These are phyloP conservation scores for Marmota flaviventris DNA, from an alignment of 2,113 vertebrate genomes.

Conservation along the genomic window DNA sequence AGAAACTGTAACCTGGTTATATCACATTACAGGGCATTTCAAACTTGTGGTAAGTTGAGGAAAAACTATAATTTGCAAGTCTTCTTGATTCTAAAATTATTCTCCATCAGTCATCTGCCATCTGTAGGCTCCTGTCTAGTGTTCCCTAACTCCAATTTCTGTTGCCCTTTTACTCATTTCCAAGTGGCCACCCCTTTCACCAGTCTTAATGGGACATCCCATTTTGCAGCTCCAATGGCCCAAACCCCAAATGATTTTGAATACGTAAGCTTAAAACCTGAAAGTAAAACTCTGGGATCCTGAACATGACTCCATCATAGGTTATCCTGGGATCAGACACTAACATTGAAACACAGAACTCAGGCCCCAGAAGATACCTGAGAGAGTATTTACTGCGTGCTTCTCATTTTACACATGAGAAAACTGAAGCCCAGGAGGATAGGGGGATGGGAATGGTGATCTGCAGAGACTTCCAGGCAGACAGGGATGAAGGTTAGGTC, in stretches of 20 bases:
- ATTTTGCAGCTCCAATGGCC: not conserved
- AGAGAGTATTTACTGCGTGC: not conserved
- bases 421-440: not conserved
- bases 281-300: not conserved
- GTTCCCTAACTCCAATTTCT: not conserved
- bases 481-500: not conserved
- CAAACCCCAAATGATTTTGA: not conserved
- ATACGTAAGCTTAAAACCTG: conserved; percentile 5
- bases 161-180: not conserved
- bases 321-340: not conserved
- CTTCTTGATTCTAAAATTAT: conserved; percentile 61
- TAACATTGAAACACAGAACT: not conserved
- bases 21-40: conserved; percentile 43
- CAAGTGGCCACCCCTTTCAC: not conserved
- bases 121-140: not conserved
- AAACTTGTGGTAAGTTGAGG: conserved; percentile 40
- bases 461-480: not conserved
- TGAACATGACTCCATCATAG: not conserved
- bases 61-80: conserved; percentile 65
- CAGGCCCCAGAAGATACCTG: not conserved
- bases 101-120: not conserved
- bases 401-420: not conserved
- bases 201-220: not conserved
- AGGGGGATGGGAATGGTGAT: not conserved
- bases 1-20: not conserved